Conservation (phyloP, 1,140 invertebrate species). For the Musca vetustissima region DNA sequence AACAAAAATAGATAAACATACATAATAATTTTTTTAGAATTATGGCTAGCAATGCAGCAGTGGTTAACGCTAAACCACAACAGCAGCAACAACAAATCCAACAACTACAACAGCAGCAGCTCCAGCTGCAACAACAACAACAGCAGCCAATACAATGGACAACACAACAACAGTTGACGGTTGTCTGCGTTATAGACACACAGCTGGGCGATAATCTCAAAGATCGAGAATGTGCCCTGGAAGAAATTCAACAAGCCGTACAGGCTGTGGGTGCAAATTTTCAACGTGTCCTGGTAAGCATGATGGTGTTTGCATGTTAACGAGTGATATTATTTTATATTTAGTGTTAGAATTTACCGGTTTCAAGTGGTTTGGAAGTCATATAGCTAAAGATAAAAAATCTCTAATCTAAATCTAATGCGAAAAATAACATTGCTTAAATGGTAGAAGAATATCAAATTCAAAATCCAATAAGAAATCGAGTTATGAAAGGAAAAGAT, state of each 20-base stretch:
- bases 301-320: not conserved
- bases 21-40: too few relatives aligned
- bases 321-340: conserved; percentile 13
- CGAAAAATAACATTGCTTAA: too few relatives aligned
- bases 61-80: not conserved
- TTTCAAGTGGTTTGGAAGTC: too few relatives aligned
- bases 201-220: conserved; percentile 69
- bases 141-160: not conserved
- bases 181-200: conserved; percentile 87
- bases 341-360: too few relatives aligned
- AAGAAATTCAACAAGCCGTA: conserved; percentile 82
- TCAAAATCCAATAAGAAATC: too few relatives aligned
- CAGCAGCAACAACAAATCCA: too few relatives aligned
- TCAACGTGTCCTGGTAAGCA: conserved; percentile 76
- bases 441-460: too few relatives aligned
- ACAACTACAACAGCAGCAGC: not conserved
- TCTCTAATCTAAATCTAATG: too few relatives aligned
- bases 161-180: conserved; percentile 42
- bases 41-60: not conserved
- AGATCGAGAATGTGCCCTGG: conserved; percentile 77
- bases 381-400: too few relatives aligned
- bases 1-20: not conserved
- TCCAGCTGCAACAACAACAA: too few relatives aligned
- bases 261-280: conserved; percentile 76
- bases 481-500: too few relatives aligned